Base-by-base conservation (phyloP, 2,797 vertebrate genomes). In the Enteromius afrohamiltoni region DNA sequence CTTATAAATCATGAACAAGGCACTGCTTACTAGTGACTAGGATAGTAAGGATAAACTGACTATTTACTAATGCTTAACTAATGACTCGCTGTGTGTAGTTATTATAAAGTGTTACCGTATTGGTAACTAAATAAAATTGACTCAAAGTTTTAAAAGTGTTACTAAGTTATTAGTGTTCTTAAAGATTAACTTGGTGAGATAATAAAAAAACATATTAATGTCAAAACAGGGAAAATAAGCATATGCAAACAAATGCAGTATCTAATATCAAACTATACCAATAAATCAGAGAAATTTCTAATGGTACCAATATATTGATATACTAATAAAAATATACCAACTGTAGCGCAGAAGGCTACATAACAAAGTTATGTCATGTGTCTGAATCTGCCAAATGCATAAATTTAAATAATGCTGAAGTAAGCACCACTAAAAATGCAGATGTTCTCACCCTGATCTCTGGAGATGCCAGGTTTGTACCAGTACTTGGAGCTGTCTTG, bases 401-500 rank as follows among this genome's bases (percentile, higher is more conserved):
- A 40, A 16, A 75, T 75, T 13, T 21, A 60, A 60, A 13, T 62
- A 34, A 29, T 26, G 45, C 37, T 45, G 75, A 45, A 2, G 2
- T 21, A 45, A 65, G 17, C 47, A 62, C 17, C 0, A 42, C 9
- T 70, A 5, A 60, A 42, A 31, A 13, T 55, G 26, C 10, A 60
- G 14, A 55, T 67, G 9, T 45, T 34, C 85, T 92, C 88, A 98
- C 97, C 96, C 95, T 98, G 97, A 85, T 98, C 97, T 90, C 97
- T 95, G 70, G 97, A 96, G 89, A 98, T 96, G 76, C 94, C 94
- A 49, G 97, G 95, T 86, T 96, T 98, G 88, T 98, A 98, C 97
- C 97, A 98, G 92, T 94, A 97, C 90, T 95, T 97, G 67, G 97
- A 97, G 21, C 96, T 97, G 84, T 98, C 97, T 90, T 98, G 97